Conservation (phyloP, 2,113 vertebrate species). For the Dinomys branickii region DNA sequence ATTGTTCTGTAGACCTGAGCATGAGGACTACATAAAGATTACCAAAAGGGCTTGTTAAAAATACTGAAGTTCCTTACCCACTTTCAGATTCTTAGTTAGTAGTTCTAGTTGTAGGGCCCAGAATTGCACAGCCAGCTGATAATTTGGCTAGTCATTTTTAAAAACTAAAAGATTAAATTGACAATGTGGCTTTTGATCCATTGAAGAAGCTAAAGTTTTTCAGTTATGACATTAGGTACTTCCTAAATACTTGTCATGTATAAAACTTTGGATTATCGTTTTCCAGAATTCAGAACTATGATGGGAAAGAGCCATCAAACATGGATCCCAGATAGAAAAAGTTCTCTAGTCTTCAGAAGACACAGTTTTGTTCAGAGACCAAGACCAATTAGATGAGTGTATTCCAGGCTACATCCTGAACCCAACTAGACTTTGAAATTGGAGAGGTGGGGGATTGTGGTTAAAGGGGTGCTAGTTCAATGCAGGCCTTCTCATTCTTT, state of each 20-base stretch:
- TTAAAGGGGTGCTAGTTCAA: neutral
- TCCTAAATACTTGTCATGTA: neutral
- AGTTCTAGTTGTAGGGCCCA: neutral
- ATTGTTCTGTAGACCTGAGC: neutral
- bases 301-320: neutral
- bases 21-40: neutral
- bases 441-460: neutral
- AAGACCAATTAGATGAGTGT: neutral
- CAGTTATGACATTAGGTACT: neutral
- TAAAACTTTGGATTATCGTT: neutral
- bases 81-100: neutral
- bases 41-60: neutral
- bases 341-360: conserved; percentile 8
- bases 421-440: neutral
- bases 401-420: neutral
- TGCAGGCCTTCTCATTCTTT: neutral
- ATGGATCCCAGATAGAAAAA: neutral
- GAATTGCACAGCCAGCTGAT: neutral
- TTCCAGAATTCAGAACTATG: neutral
- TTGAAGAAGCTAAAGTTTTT: neutral
- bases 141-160: neutral
- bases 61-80: neutral
- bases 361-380: neutral
- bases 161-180: neutral
- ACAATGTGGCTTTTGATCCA: neutral